Evolutionary conservation across 2,113 vertebrate species (phyloP).

Genomic region (Heterotis niloticus): DNA sequence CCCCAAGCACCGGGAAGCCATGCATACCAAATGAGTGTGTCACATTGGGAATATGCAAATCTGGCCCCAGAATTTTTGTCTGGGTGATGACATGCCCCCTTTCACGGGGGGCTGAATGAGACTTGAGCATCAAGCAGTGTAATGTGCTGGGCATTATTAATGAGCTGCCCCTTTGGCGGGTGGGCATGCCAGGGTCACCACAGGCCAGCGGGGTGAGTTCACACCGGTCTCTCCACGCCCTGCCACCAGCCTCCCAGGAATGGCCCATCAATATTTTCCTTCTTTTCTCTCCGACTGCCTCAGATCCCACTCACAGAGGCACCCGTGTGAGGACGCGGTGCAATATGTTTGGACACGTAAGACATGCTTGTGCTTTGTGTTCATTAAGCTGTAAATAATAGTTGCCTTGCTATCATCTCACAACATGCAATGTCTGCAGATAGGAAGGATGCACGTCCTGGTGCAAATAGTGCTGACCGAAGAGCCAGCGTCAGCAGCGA

Average conservation of each 20-base stretch:
- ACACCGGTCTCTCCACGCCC: not conserved
- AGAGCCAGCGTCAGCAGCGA: conserved; percentile 17
- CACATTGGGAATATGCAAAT: conserved; percentile 29
- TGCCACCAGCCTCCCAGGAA: not conserved
- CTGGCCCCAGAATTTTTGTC: conserved; percentile 8
- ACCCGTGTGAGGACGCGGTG: no score
- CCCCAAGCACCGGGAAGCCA: conserved; percentile 5
- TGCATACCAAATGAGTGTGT: conserved; percentile 29
- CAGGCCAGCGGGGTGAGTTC: conserved; percentile 26
- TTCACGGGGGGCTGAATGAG: conserved; percentile 34
- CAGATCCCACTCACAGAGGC: no score
- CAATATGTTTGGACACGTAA: not conserved
- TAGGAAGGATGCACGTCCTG: conserved; percentile 24
- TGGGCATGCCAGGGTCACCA: conserved; percentile 25
- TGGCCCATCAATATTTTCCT: conserved; percentile 4
- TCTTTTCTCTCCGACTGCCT: not conserved
- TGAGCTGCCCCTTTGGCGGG: conserved; percentile 32
- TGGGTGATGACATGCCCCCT: conserved; percentile 23
- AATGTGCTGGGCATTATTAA: conserved; percentile 30
- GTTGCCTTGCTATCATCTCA: not conserved
- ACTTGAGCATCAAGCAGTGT: conserved; percentile 20
- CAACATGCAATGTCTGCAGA: conserved; percentile 14
- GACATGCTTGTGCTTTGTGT: not conserved
- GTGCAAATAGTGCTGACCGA: conserved; percentile 27
- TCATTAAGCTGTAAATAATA: not conserved